These are phyloP conservation scores for Ptilodon capucinus DNA, from an alignment of 2,888 invertebrate species.

Conservation along the genomic window DNA sequence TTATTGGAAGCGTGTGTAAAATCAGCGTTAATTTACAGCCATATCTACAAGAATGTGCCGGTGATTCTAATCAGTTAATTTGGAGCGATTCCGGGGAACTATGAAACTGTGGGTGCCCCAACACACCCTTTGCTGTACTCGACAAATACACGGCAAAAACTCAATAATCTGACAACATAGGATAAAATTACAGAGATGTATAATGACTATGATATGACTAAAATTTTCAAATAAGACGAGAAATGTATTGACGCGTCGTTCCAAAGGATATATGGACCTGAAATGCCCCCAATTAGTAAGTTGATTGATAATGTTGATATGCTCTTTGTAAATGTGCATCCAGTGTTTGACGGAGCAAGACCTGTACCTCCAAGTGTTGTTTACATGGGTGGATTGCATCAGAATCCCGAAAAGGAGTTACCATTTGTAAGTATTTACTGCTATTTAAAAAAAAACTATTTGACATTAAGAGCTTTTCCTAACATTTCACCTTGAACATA, in stretches of 20 bases:
- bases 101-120: slow-evolving; percentile 38
- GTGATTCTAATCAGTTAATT: slow-evolving; percentile 48
- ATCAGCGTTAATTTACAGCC: slow-evolving; percentile 23
- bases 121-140: slow-evolving; percentile 43
- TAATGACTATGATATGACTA: slow-evolving; percentile 4
- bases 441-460: too few species aligned
- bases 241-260: slow-evolving; percentile 12
- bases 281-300: slow-evolving; percentile 27
- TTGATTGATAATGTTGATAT: slow-evolving; percentile 40
- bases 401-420: slow-evolving; percentile 28
- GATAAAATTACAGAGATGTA: slow-evolving; percentile 38
- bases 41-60: slow-evolving; percentile 35
- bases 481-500: too few species aligned
- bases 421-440: slow-evolving; percentile 33
- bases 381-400: slow-evolving; percentile 41
- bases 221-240: slow-evolving; percentile 14
- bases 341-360: slow-evolving; percentile 39
- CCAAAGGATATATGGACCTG: slow-evolving; percentile 26
- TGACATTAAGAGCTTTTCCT: too few species aligned
- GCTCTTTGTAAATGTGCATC: slow-evolving; percentile 41
- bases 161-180: slow-evolving; percentile 38
- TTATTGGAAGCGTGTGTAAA: slow-evolving; percentile 35
- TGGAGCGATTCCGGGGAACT: slow-evolving; percentile 24
- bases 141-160: slow-evolving; percentile 15
- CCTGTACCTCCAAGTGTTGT: slow-evolving; percentile 43